Evolutionary conservation across 1,140 invertebrate species (phyloP).

Genomic region (Lepidurus apus): DNA sequence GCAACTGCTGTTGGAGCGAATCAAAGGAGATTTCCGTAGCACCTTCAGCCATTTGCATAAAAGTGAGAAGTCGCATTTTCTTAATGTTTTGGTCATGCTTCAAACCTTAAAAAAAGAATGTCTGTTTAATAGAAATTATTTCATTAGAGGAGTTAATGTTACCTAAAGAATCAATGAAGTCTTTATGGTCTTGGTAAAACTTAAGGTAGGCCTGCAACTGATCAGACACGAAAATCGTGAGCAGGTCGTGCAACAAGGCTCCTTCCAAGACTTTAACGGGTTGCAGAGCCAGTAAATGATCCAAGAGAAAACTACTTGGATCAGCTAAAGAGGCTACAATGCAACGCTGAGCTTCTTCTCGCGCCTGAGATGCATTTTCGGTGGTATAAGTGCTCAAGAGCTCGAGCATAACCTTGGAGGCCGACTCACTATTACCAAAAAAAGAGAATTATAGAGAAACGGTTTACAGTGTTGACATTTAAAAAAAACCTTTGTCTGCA

Average conservation of each 20-base stretch:
- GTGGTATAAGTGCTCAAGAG: slow-evolving; percentile 90
- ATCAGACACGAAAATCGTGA: slow-evolving; percentile 93
- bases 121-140: not conserved
- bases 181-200: slow-evolving; percentile 89
- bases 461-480: not conserved
- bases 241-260: slow-evolving; percentile 87
- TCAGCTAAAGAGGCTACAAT: slow-evolving; percentile 91
- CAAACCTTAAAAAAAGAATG: slow-evolving; percentile 50
- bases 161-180: slow-evolving; percentile 84
- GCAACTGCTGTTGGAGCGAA: slow-evolving; percentile 77
- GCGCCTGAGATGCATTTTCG: slow-evolving; percentile 91
- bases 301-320: slow-evolving; percentile 88
- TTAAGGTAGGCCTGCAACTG: slow-evolving; percentile 81
- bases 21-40: slow-evolving; percentile 86
- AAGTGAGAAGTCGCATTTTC: slow-evolving; percentile 92
- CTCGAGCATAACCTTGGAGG: slow-evolving; percentile 94
- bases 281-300: slow-evolving; percentile 86
- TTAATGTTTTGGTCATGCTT: slow-evolving; percentile 93
- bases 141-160: slow-evolving; percentile 38
- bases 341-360: slow-evolving; percentile 93
- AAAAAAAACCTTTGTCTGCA: slow-evolving; percentile 58
- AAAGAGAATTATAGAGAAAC: not conserved
- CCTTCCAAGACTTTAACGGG: slow-evolving; percentile 67
- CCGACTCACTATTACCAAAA: slow-evolving; percentile 62
- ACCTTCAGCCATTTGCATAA: slow-evolving; percentile 93